Evolutionary conservation across 2,113 vertebrate species (phyloP), one percentile per base, ranked within the genome.

Genomic region (Rhea americana): DNA sequence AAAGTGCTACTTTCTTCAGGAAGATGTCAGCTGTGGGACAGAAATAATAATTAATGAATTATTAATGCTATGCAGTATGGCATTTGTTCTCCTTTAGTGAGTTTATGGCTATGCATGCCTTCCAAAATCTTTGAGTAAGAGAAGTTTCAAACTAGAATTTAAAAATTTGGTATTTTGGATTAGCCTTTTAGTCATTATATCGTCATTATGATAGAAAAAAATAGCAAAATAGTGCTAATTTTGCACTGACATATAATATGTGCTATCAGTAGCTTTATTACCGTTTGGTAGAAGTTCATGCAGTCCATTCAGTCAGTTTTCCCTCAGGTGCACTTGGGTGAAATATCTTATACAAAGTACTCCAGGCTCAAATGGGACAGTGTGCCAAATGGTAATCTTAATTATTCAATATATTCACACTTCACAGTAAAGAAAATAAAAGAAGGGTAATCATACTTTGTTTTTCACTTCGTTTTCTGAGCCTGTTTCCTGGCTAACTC

Each of bases 401-500:
- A 86, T 48, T 93, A 78, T 78, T 86, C 32, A 82, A 68, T 18
- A 61, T 76, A 81, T 35, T 72, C 70, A 78, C 43, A 45, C 15
- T 45, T 55, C 20, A 59, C 3, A 13, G 24, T 22, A 11, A 53
- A 35, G 61, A 81, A 91, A 79, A 93, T 28, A 91, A 72, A 78
- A 43, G n/a, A 67, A 84, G 9, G 16, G 45, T 58, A 87, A 80
- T 66, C 9, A 41, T 76, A 65, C n/a, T 84, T 79, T 79, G 18
- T 65, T 90, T 95, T 87, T 66, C 71, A 91, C 41, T 91, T 90
- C 1, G 35, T 94, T 94, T 96, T 91, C 73, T 89, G 84, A 87
- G 74, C 25, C 74, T 79, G 85, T 53, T 72, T 95, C 66, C 82
- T 86, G 70, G 53, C 48, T 93, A 94, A 88, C 75, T 93, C 73